Conservation (phyloP, 1,140 invertebrate species). For the Ditylenchus dipsaci region DNA sequence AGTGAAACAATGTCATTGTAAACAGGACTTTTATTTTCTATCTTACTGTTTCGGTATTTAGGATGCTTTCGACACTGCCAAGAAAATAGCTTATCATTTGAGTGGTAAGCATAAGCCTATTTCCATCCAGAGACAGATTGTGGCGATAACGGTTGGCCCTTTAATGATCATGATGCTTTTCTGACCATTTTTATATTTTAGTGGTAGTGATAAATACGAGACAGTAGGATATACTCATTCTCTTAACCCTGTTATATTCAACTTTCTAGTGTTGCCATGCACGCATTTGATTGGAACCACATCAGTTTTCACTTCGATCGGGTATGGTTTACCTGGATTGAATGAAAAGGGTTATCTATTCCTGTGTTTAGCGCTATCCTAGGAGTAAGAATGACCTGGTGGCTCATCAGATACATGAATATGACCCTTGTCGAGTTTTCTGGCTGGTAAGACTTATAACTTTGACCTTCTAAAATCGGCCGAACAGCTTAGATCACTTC, state of each 20-base stretch:
- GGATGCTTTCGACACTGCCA: slow-evolving; percentile 40
- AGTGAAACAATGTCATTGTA: not conserved
- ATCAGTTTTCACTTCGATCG: slow-evolving; percentile 48
- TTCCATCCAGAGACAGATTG: slow-evolving; percentile 57
- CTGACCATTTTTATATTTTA: too few relatives aligned
- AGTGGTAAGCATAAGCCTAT: slow-evolving; percentile 52
- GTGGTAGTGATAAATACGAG: slow-evolving; percentile 54
- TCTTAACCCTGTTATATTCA: too few relatives aligned
- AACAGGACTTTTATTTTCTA: slow-evolving; percentile 41
- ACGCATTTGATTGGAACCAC: slow-evolving; percentile 57
- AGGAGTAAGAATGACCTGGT: slow-evolving; percentile 46
- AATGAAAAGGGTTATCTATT: not conserved
- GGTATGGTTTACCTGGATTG: slow-evolving; percentile 18
- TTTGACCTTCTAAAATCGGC: too few relatives aligned
- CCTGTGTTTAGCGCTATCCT: slow-evolving; percentile 48
- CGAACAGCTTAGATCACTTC: slow-evolving; percentile 8
- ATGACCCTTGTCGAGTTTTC: slow-evolving; percentile 50
- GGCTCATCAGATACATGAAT: slow-evolving; percentile 55
- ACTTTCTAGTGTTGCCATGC: slow-evolving; percentile 44
- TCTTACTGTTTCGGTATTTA: too few relatives aligned
- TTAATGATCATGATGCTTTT: too few relatives aligned
- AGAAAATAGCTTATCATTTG: slow-evolving; percentile 52
- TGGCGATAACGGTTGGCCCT: slow-evolving; percentile 44
- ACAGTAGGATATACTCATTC: slow-evolving; percentile 13
- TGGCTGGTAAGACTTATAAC: slow-evolving; percentile 25